Evolutionary conservation across 2,113 vertebrate genomes (phyloP), one percentile per base, ranked within the genome.

Genomic region (Hyaena hyaena): DNA sequence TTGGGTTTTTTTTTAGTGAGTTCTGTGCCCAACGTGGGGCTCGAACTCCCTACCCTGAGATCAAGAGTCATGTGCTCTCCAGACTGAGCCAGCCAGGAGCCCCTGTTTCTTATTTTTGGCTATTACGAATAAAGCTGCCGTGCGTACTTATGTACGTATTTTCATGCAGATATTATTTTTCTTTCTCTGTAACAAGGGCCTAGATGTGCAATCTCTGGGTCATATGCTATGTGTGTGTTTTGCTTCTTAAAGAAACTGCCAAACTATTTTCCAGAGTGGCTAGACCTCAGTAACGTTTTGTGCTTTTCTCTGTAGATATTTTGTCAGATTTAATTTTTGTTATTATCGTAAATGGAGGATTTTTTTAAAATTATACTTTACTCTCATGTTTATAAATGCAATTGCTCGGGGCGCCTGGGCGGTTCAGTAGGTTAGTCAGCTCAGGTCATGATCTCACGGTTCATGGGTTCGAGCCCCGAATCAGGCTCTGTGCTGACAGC

Each of bases 301-400:
- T 2, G 24, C 28, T 68, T 61, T 65, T 53, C 80, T 94, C 33
- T 23, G 16, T n/a, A 83, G 61, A 66, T 83, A 33, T 74, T 82
- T 84, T 31, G 4, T 76, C 55, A 53, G 21, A 68, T 63, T 90
- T 50, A 33, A 89, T 86, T 92, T 84, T 79, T 43, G 12, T 76
- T 82, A 33, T 86, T 61, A 45, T 68, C 71, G 0, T 92, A 87
- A 73, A 31, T 45, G 33, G 31, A 43, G 45, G 35, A 2, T 45
- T 68, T 88, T 88, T 61, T 28, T 0, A 0, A 65, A 69, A 83
- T 79, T 33, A 31, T 4, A 31, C 66, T 65, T 68, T 83, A 39
- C 48, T 66, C 43, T 80, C 16, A 83, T 79, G 43, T 79, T 97
- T 87, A 71, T n/a, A 77, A 88, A 71, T 26, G 39, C n/a, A 26